Conservation (phyloP, 2,113 vertebrate genomes). For the Nansenia antarctica region DNA sequence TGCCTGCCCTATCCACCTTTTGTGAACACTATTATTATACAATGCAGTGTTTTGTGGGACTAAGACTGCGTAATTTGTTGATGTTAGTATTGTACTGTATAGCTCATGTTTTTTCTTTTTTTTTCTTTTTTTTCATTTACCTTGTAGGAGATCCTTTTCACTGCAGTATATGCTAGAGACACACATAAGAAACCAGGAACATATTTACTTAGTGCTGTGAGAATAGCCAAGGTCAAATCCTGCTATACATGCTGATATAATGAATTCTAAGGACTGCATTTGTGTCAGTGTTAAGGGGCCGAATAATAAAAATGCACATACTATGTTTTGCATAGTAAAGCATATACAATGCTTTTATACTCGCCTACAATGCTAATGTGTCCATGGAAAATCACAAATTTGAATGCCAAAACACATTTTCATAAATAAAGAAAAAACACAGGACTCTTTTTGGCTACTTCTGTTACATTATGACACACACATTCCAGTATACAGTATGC, state of each 20-base stretch:
- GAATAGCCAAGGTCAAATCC: conserved; percentile 65
- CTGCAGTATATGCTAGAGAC: conserved; percentile 27
- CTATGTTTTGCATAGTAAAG: neutral
- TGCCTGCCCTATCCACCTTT: neutral
- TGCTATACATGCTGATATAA: conserved; percentile 49
- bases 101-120: neutral
- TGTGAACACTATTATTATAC: neutral
- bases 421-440: neutral
- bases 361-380: too few species aligned
- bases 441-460: conserved; percentile 34
- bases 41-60: too few species aligned
- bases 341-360: neutral
- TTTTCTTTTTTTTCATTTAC: neutral
- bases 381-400: neutral
- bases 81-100: neutral
- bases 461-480: conserved; percentile 17
- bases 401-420: neutral
- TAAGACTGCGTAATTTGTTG: too few species aligned
- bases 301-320: conserved; percentile 11
- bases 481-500: conserved; percentile 15
- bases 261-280: conserved; percentile 60
- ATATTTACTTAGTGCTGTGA: conserved; percentile 39
- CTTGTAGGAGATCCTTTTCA: neutral
- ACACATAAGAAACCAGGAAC: conserved; percentile 35
- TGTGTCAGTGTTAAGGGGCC: conserved; percentile 52